Base-by-base conservation (phyloP, 2,888 invertebrate species). In the Pantelozetes paolii region DNA sequence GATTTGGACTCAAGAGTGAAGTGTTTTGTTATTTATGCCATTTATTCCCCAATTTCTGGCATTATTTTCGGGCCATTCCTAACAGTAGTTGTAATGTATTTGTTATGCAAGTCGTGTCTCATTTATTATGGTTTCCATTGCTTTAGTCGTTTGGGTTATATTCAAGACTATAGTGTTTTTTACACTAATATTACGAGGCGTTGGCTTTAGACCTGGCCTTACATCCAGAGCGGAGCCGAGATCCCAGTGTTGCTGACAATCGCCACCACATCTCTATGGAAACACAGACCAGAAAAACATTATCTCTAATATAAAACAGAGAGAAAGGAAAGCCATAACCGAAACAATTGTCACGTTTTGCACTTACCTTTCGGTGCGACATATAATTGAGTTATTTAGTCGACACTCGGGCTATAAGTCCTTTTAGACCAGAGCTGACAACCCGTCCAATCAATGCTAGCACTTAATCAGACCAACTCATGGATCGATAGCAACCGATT, bases 61-160 rank as follows among this genome's bases (percentile, higher is more conserved):
- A 11, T 2, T 30, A 11, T 2, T 30, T 5, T 57, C n/a, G 23
- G 3, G 30, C 5, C 18, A 28, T 28, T 30, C 62, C 32, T 62
- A 9, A 13, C 28, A 30, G 32, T 9, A 62, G 9, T 32, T 3
- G 57, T 57, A 57, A 62, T 62, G 23, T 54, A 62, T 62, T 62
- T 62, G 62, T 30, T 62, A 62, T 62, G 30, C 62, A 62, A 62
- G 62, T 62, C 62, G 62, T 62, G 62, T 62, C 23, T 30, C 62
- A 62, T 62, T 62, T 62, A 62, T 62, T 30, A 30, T 30, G 30
- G 15, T 62, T 62, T 9, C 62, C 32, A 62, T 30, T 18, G 15
- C 30, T 62, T 30, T n/a, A 26, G 54, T 54, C 20, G 8, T 26
- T 54, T 20, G 23, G 18, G 18, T 32, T 5, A 62, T 45, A 45